Conservation (phyloP, 2,113 vertebrate species). For the Gobio gobio region DNA sequence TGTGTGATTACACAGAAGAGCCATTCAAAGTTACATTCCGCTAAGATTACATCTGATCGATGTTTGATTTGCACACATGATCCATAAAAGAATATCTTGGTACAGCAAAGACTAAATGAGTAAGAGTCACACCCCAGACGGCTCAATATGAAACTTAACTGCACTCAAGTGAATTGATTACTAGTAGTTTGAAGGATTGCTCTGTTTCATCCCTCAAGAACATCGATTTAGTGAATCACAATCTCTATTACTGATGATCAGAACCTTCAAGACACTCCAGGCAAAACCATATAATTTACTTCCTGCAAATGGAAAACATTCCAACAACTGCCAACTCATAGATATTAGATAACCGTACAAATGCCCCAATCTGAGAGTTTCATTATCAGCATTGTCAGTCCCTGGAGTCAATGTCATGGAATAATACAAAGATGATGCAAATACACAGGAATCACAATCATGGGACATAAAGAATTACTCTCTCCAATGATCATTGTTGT, state of each 20-base stretch:
- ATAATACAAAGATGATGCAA: neutral
- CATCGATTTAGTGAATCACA: neutral
- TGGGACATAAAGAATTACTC: too few relatives aligned
- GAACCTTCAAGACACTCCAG: neutral
- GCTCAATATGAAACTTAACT: neutral
- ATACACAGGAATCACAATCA: too few relatives aligned
- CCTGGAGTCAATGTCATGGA: neutral
- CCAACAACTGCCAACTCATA: neutral
- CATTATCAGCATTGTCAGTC: neutral
- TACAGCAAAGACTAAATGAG: neutral
- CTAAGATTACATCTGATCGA: constrained; percentile 4
- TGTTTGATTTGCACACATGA: neutral
- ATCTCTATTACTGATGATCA: neutral
- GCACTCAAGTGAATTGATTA: neutral
- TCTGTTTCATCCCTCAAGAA: neutral
- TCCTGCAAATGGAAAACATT: neutral
- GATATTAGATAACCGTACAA: neutral
- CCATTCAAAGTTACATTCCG: neutral
- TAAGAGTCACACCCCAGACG: neutral
- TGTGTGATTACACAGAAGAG: constrained; percentile 1
- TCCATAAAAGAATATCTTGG: neutral
- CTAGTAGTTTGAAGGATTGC: neutral
- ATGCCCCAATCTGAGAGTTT: neutral
- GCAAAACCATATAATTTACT: neutral
- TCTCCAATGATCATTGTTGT: too few relatives aligned